Evolutionary conservation across 2,113 vertebrate genomes (phyloP), one percentile per base, ranked within the genome.

Genomic region (Alligator sinensis): DNA sequence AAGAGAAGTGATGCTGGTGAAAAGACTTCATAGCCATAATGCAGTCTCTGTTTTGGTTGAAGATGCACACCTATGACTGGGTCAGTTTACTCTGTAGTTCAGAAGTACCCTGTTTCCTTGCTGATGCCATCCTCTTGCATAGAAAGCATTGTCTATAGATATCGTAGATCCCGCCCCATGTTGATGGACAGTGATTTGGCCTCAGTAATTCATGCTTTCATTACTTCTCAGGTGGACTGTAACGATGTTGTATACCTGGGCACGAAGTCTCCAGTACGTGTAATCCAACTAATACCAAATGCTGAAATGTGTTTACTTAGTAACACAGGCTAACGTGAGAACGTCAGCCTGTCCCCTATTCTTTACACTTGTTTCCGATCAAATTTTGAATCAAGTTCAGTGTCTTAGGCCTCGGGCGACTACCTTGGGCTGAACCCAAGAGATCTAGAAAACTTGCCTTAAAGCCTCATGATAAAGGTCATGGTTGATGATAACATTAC

Each of bases 221-320:
- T 59, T 68, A 5, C 28, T 12, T 16, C 17, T 77, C 55, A 9
- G 27, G 7, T 22, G 14, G 16, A 34, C 3, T 1, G 24, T 5
- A 55, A 10, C 7, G 6, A 10, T 2, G 8, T 21, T 5, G 10
- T 0, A 0, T 58, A 0, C 38, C 22, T 47, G 66, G n/a, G 1
- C 74, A 6, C 1, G 58, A 58, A 82, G 62, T 77, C 62, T 30
- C 4, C 34, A n/a, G 25, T 4, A 5, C 7, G 7, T 47, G 47
- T 47, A 47, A 47, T 47, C 47, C 47, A 47, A 47, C 47, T 47
- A 66, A 1, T 54, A 21, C 54, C 38, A 59, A 13, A 14, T 3
- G 0, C 17, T 80, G 19, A 38, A 19, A 2, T 0, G 24, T 27
- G 54, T 47, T 58, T 61, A 47, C 38, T 15, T 18, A 72, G 62